Evolutionary conservation across 37 sponge, comb jelly and placozoan genomes (phyloP), one percentile per base, ranked within the genome.

Genomic region (Tethya wilhelma): DNA sequence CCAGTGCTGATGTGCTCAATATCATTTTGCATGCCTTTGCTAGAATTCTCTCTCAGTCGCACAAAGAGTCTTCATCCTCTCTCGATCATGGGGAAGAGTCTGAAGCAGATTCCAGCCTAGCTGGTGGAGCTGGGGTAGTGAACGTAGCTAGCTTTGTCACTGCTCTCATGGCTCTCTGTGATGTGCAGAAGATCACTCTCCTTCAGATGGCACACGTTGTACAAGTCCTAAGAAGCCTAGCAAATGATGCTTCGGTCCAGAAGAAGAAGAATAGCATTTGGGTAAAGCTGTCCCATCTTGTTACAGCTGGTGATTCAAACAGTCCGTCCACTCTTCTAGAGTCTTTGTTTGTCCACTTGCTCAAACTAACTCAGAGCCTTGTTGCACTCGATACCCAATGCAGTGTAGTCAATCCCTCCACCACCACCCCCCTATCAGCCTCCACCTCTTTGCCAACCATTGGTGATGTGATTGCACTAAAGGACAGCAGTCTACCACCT

Each of bases 81-180:
- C 19, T 19, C 37, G 11, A 19, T 65, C 38, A 26, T 49, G 34
- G 2, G 4, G 53, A 19, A 7, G 17, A 14, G 11, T 0, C 2
- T 53, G 26, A 60, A 26, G 63, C 63, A 23, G 73, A 31, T 9
- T 30, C 3, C 1, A 14, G 32, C 1, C 36, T 34, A 2, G 1
- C 17, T 19, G 1, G 23, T 2, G 33, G 33, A 29, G 55, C 32
- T 41, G 38, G 32, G 19, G 49, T 30, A 29, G 66, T 86, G 0
- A 4, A 31, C 23, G 74, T 65, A 40, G 46, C 80, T 1, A 74
- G 80, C 44, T 87, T 68, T 37, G 75, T 88, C 53, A 49, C 75
- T 59, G 88, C 79, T 23, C 64, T 88, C 62, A 62, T 88, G n/a
- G 59, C 82, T 28, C 77, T 88, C 25, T 88, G 88, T 57, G 88